Percentiles rank a stretch among this genome's conserved stretches.
Conservation (phyloP, 1,140 invertebrate genomes). For the Notospermus geniculatus region DNA sequence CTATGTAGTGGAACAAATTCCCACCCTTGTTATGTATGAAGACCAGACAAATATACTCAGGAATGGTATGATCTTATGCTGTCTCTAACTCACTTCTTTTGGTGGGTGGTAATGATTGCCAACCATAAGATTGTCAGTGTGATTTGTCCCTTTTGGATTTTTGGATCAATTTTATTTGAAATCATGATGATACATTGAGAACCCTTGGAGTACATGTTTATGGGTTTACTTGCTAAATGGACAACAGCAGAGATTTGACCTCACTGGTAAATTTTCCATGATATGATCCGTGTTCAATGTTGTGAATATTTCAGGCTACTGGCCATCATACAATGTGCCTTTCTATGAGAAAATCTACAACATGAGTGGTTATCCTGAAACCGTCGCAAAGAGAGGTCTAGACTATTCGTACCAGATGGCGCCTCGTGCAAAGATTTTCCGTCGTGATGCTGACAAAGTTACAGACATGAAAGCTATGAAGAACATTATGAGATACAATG, state of each 20-base stretch:
- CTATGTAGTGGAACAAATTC: conserved; percentile 54
- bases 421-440: conserved; percentile 53
- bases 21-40: conserved; percentile 37
- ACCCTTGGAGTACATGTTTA: too few relatives aligned
- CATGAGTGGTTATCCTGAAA: conserved; percentile 46
- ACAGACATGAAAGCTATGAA: conserved; percentile 41
- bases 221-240: too few relatives aligned
- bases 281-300: neutral
- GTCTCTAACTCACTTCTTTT: too few relatives aligned
- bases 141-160: too few relatives aligned
- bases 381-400: conserved; percentile 32
- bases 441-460: conserved; percentile 46
- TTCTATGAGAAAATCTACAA: conserved; percentile 55
- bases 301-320: conserved; percentile 40
- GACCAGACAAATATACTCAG: conserved; percentile 46
- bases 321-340: conserved; percentile 54
- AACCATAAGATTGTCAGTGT: too few relatives aligned
- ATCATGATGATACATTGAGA: too few relatives aligned
- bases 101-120: too few relatives aligned
- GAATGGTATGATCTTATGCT: conserved; percentile 24
- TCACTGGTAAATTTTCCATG: too few relatives aligned
- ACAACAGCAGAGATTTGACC: too few relatives aligned
- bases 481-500: conserved; percentile 53
- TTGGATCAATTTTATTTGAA: too few relatives aligned
- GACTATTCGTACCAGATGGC: conserved; percentile 49